Base-by-base conservation (phyloP, 2,888 invertebrate genomes). In the Scrobipalpa atriplicella region DNA sequence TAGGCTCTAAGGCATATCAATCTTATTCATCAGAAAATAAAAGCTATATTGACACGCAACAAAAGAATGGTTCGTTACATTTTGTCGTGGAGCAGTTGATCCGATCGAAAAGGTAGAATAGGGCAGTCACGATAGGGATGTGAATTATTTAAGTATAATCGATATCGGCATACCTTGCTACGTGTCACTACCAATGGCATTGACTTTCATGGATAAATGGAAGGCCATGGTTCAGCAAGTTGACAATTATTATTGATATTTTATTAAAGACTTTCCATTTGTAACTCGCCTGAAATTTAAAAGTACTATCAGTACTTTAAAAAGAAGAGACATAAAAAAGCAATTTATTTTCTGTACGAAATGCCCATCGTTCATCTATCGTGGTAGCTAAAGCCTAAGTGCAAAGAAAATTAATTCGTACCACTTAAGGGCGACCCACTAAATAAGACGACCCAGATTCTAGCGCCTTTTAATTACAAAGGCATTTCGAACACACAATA, bases 91-190 rank as follows among this genome's bases (percentile, higher is more conserved):
- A 47, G n/a, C 10, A 60, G 16, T 60, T 60, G 38, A 60, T 60
- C 16, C 5, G 1, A 60, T 38, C 18, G 61, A 41, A 41, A 19
- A 29, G 61, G 38, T 11, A 39, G 38, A 8, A 11, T 43, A 43
- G 47, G 19, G 62, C 39, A 47, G 62, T 62, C 47, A 29, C 52
- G 64, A 51, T 58, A 47, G 6, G 18, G 52, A n/a, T 36, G 38
- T 61, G 70, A 72, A 71, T 73, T 72, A 71, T 72, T 72, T 60
- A 72, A 73, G 67, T 69, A 68, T 65, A 69, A 77, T 75, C 73
- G 72, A 75, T 73, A 70, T 64, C 61, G 36, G 64, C 68, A 64
- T 47, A 47, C 47, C 47, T 47, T 47, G 47, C 47, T n/a, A 60
- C 43, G 64, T 21, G 19, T 21, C 13, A 56, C 21, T 36, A 29